Base-by-base conservation (phyloP, 2,113 vertebrate genomes). In the Varanus komodoensis region DNA sequence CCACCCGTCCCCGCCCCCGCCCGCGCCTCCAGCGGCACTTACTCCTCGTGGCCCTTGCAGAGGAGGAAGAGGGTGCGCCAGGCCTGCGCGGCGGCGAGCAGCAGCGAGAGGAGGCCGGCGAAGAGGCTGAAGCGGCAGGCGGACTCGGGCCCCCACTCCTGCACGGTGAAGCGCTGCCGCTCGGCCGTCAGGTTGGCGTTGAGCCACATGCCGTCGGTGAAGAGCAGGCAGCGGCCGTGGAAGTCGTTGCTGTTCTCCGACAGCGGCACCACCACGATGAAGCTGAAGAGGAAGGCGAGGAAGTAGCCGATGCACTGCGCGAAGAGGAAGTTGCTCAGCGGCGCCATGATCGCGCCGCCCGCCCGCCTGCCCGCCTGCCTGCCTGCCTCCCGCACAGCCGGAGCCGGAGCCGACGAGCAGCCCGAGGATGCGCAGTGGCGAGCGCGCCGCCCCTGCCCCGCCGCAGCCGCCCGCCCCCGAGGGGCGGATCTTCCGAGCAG, bases 41-140 rank as follows among this genome's bases (percentile, higher is more conserved):
- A 99, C 99, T 99, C 99, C 94, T 99, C 98, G 85, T 98, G 98
- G 90, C 99, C 99, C 96, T 99, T 99, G 97, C 99, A 99, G 93
- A 99, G 98, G 91, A 99, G 97, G 97, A 99, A 98, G 81, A 99
- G 98, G 86, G 98, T 96, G 94, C 99, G 98, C 98, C 99, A 99
- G 86, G 99, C 98, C 97, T 98, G 99, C 94, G 98, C 97, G 25
- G 98, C 98, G 93, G 99, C 98, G 93, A 99, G 96, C 94, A 99
- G 96, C 93, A 99, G 97, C 17, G 99, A 99, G 27, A 98, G 98
- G 90, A 99, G 97, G 86, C 98, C 97, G 87, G 98, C 98, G 92
- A 98, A 98, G 95, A 99, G 98, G 98, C 98, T 96, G 97, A 99
- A 99, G 96, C 98, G 98, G 97, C 99, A 99, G 96, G 98, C 98